Percentiles rank a stretch among this genome's conserved stretches.
phyloP scores from a whole-genome alignment of 2,888 invertebrate species.

The Tenthredo mesomela region DNA sequence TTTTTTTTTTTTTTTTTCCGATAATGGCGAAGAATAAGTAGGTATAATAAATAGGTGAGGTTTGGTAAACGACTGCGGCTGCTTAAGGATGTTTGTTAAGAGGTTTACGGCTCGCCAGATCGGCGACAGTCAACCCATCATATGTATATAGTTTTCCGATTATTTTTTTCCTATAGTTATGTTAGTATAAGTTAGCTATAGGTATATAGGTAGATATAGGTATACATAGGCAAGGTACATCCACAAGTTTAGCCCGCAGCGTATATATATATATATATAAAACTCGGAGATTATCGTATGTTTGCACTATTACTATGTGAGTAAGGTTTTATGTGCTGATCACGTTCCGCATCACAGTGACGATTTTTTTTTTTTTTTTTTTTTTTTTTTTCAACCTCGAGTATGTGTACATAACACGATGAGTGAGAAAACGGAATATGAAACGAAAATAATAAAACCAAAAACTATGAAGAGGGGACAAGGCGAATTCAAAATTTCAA shows the following conservation, averaged over 20 bases:
- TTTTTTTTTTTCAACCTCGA: background rate
- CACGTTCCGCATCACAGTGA: background rate
- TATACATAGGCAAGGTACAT: too few relatives aligned
- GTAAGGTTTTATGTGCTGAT: background rate
- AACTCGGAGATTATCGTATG: background rate
- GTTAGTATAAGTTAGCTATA: background rate
- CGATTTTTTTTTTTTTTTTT: background rate
- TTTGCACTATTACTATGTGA: conserved; percentile 3
- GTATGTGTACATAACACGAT: background rate
- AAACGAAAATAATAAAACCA: background rate
- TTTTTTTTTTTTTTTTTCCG: too few relatives aligned
- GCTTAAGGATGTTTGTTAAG: conserved; percentile 3
- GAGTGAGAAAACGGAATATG: background rate
- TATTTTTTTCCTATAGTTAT: background rate
- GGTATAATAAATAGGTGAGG: background rate
- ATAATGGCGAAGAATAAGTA: background rate
- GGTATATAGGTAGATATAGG: background rate
- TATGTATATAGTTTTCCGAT: background rate
- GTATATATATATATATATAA: too few relatives aligned
- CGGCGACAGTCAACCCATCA: background rate
- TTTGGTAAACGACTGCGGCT: background rate
- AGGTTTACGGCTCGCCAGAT: background rate
- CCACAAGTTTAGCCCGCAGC: background rate
- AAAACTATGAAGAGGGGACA: background rate
- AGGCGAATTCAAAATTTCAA: background rate